These are phyloP conservation scores for Hylomyscus alleni DNA, from an alignment of 2,797 vertebrate species.

Conservation along the genomic window DNA sequence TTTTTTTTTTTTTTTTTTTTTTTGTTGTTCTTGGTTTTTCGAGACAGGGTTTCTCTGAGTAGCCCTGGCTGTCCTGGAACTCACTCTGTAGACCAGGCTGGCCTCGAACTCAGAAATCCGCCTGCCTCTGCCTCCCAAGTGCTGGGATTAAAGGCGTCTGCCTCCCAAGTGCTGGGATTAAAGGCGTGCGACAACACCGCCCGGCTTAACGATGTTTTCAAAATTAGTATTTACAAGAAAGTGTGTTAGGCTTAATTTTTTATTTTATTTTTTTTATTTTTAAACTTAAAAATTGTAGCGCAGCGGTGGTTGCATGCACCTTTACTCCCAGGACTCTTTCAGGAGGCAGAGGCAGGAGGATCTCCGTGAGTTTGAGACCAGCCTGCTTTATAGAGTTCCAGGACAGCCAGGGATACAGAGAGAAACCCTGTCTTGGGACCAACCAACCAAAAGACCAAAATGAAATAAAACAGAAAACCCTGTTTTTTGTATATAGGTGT, in stretches of 20 bases:
- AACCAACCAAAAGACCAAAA: background rate
- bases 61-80: no score
- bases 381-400: background rate
- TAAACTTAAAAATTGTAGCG: background rate
- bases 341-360: background rate
- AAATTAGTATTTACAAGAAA: constrained; percentile 34
- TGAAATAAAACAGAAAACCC: background rate
- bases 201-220: background rate
- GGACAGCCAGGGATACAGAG: background rate
- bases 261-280: background rate
- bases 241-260: background rate
- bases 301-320: background rate
- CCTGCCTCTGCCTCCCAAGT: no score
- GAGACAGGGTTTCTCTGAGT: no score
- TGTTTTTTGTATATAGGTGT: background rate
- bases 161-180: no score
- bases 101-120: no score
- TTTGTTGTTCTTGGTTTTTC: no score
- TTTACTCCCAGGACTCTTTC: background rate
- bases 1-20: no score
- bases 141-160: no score
- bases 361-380: background rate
- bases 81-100: no score
- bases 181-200: no score
- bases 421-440: background rate